Conservation (phyloP, 2,797 vertebrate species). For the Gouania willdenowi region DNA sequence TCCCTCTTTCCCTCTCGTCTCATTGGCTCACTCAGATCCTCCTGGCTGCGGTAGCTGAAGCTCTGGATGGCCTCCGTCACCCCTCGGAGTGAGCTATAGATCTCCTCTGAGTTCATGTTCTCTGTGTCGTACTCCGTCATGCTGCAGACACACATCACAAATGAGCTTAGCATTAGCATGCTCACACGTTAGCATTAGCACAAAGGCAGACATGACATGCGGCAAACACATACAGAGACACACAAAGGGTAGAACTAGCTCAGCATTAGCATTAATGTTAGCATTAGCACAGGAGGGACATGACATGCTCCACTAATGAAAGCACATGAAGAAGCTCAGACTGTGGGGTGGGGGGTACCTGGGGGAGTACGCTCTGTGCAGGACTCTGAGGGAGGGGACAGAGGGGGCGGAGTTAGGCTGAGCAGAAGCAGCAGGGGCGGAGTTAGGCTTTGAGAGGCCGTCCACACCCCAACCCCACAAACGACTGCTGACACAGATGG, state of each 20-base stretch:
- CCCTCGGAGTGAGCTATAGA: conserved; percentile 93
- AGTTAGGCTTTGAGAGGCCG: conserved; percentile 90
- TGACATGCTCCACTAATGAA: too few relatives aligned
- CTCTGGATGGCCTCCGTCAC: conserved; percentile 97
- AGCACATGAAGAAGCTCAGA: not conserved
- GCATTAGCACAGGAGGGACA: too few relatives aligned
- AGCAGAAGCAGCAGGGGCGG: conserved; percentile 88
- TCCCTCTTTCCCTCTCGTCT: conserved; percentile 78
- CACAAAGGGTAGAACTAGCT: not conserved
- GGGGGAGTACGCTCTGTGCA: conserved; percentile 94
- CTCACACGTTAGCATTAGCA: not conserved
- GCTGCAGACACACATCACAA: too few relatives aligned
- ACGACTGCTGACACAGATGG: conserved; percentile 83
- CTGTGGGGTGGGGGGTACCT: conserved; percentile 74
- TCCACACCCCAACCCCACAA: conserved; percentile 98
- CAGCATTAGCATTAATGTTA: not conserved
- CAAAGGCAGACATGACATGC: conserved; percentile 2
- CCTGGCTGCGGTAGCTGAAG: conserved; percentile 95
- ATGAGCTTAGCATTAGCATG: not conserved
- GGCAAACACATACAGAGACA: not conserved
- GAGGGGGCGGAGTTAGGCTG: conserved; percentile 91
- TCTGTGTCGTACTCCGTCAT: conserved; percentile 97
- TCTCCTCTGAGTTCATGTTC: conserved; percentile 97
- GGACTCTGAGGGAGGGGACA: conserved; percentile 91
- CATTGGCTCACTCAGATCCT: conserved; percentile 86